Evolutionary conservation across 2,113 vertebrate genomes (phyloP).

Genomic region (Thalassoma bifasciatum): DNA sequence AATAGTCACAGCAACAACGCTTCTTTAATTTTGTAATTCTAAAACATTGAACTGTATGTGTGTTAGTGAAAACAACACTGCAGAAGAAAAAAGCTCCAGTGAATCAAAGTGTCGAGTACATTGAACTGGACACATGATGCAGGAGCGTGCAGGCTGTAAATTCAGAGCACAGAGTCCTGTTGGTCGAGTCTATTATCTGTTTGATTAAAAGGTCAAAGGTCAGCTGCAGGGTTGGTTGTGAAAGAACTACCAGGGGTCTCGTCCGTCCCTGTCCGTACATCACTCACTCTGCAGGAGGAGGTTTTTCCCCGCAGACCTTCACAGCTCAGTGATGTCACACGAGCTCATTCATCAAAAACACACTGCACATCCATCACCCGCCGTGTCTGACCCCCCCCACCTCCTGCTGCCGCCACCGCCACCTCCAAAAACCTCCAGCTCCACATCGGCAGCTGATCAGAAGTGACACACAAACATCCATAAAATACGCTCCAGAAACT

Average conservation of each 20-base stretch:
- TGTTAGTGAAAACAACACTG: no score
- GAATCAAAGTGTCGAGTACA: no score
- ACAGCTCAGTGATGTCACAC: neutral
- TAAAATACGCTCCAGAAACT: neutral
- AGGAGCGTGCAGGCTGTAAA: neutral
- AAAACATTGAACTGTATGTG: no score
- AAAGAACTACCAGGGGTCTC: slow-evolving; percentile 11
- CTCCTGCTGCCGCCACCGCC: no score
- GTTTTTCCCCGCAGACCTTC: neutral
- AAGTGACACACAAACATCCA: slow-evolving; percentile 15
- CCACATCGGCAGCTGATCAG: slow-evolving; percentile 21
- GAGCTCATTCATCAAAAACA: neutral
- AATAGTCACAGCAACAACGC: no score
- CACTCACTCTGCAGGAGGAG: neutral
- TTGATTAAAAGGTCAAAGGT: slow-evolving; percentile 53
- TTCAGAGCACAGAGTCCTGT: neutral
- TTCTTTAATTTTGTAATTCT: no score
- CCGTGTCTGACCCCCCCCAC: neutral
- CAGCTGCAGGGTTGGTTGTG: neutral
- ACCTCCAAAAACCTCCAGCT: no score
- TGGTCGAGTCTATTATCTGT: slow-evolving; percentile 10
- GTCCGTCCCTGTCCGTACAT: neutral
- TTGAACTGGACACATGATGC: no score
- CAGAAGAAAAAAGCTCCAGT: no score
- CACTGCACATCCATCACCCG: slow-evolving; percentile 1